These are phyloP conservation scores for Troides helena DNA, from an alignment of 2,888 invertebrate species.

Conservation along the genomic window DNA sequence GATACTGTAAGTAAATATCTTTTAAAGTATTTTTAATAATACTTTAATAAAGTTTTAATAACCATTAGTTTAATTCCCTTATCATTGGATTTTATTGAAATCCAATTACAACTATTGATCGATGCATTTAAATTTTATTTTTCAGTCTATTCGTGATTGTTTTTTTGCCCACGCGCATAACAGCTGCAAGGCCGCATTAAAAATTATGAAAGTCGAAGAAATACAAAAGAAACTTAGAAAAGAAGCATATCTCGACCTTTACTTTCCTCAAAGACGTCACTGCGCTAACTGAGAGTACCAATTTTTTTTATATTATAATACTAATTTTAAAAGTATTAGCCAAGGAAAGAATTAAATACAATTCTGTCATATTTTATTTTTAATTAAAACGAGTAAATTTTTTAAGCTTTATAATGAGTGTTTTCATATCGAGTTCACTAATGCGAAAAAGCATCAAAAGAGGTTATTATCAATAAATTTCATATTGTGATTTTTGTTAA, in stretches of 20 bases:
- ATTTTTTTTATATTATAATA: neutral
- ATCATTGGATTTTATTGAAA: too few relatives aligned
- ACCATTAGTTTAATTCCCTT: too few relatives aligned
- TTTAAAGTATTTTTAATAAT: too few relatives aligned
- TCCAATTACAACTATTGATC: neutral
- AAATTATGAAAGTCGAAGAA: constrained; percentile 72
- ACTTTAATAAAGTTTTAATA: too few relatives aligned
- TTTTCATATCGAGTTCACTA: neutral
- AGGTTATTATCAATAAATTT: too few relatives aligned
- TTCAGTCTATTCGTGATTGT: constrained; percentile 74
- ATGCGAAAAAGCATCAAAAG: too few relatives aligned
- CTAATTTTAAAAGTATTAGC: neutral
- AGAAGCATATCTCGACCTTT: constrained; percentile 73
- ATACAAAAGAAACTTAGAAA: constrained; percentile 71
- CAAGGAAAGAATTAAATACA: neutral
- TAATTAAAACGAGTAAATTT: neutral
- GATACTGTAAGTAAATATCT: too few relatives aligned
- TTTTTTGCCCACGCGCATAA: constrained; percentile 76
- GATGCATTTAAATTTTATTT: constrained; percentile 20
- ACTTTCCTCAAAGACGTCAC: constrained; percentile 67
- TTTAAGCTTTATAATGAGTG: neutral
- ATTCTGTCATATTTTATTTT: neutral
- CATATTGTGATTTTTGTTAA: too few relatives aligned
- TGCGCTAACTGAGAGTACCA: constrained; percentile 45
- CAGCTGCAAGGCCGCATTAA: constrained; percentile 74